Base-by-base conservation (phyloP, 92 coral and sea anemone genomes). In the Phymanthus crucifer region DNA sequence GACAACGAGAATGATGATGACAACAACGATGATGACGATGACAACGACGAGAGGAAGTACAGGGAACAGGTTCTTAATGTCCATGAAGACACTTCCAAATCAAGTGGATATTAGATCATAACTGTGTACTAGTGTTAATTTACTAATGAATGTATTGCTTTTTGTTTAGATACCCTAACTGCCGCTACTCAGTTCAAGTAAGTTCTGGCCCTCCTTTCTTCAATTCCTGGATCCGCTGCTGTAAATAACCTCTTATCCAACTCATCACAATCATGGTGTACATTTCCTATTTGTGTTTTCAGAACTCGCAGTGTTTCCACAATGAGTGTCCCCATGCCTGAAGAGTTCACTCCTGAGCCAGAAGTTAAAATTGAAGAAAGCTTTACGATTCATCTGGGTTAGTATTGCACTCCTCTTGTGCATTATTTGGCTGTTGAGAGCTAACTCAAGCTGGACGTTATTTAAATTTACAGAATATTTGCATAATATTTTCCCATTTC, bases 61-160 rank as follows among this genome's bases (percentile, higher is more conserved):
- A 84, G 94, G 72, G 97, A 95, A 68, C 93, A 98, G 99, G 98
- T 95, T n/a, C 84, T 90, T 36, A 95, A 90, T 50, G 99, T 95
- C 48, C 96, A 93, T 78, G 99, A 95, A 80, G 99, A 95, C 76
- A 82, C 90, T 35, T 89, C 89, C 70, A 85, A 76, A 56, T 71
- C 80, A 16, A 57, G 4, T n/a, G 80, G 54, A 58, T 66, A 71
- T 74, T 35, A 27, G 29, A 8, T 6, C n/a, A n/a, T 17, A 8
- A n/a, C n/a, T n/a, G n/a, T n/a, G n/a, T n/a, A n/a, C n/a, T n/a
- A n/a, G 21, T 12, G 64, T 54, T 54, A 61, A 16, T 61, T 7
- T 19, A 54, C 8, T 54, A 4, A 50, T 14, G 18, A 57, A 23
- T 6, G 29, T 4, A 26, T 6, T 61, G 8, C 4, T 61, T 16